Evolutionary conservation across 2,888 invertebrate species (phyloP).

Genomic region (Parasteatoda lunata): DNA sequence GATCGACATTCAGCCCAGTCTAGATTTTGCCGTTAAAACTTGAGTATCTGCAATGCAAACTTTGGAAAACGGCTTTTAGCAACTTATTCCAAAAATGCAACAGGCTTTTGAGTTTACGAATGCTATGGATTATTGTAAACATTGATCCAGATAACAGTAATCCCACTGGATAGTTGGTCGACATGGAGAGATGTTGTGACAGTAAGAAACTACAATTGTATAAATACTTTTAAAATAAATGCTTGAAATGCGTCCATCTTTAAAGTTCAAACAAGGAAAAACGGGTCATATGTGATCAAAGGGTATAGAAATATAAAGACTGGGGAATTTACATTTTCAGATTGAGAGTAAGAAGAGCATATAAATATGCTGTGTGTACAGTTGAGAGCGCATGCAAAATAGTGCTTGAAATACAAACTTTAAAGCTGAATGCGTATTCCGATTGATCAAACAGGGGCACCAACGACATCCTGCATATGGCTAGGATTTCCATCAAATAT

Average conservation of each 20-base stretch:
- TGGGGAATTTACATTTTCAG: constrained; percentile 24
- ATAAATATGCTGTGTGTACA: constrained; percentile 33
- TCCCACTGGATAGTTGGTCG: no score
- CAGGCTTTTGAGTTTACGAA: background rate
- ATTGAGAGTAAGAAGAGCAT: constrained; percentile 36
- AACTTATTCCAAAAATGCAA: background rate
- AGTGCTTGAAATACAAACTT: constrained; percentile 29
- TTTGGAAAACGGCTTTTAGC: no score
- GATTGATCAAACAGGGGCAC: constrained; percentile 44
- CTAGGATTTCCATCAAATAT: constrained; percentile 29
- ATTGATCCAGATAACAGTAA: no score
- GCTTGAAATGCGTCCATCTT: constrained; percentile 13
- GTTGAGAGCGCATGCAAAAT: constrained; percentile 42
- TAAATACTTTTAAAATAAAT: constrained; percentile 43
- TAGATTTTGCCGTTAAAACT: no score
- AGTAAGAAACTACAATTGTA: constrained; percentile 8
- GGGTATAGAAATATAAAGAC: constrained; percentile 37
- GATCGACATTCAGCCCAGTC: no score
- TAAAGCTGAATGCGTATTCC: constrained; percentile 24
- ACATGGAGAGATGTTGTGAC: background rate
- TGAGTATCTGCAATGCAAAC: no score
- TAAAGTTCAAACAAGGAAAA: constrained; percentile 29
- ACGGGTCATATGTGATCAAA: constrained; percentile 30
- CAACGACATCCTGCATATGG: constrained; percentile 48
- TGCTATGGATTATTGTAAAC: no score